Evolutionary conservation across 2,888 invertebrate genomes (phyloP), one percentile per base, ranked within the genome.

Genomic region (Platerodrilus igneus): DNA sequence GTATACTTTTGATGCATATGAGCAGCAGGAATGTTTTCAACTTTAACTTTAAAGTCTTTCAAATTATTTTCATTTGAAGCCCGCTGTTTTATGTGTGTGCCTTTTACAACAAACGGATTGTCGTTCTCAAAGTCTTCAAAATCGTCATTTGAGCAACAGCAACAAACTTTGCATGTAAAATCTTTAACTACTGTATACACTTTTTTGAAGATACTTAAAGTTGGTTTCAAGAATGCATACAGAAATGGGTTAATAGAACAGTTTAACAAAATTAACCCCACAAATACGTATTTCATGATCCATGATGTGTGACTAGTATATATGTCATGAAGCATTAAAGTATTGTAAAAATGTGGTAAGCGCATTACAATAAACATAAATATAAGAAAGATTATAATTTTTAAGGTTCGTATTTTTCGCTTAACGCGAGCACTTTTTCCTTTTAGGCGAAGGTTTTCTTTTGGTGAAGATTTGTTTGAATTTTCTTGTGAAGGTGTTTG

Each of bases 201-300:
- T 41, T 52, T 57, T 14, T 52, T 50, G 21, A 54, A 45, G 9
- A 55, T 51, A 9, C 51, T 48, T 14, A 75, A 56, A 3, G 76
- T 72, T 52, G 75, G 73, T 19, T 74, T 71, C 4, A 78, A 60
- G 49, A 78, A 78, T 2, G 77, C 74, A 49, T 79, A 79, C 16
- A 79, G 60, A 30, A 78, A 67, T 1, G 79, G 79, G 66, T 79
- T 77, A 14, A 78, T 41, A 1, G 71, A 71, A 26, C 75, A 74
- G 50, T 74, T 77, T 3, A 72, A 38, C 21, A 77, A 55, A 3
- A 73, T 72, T n/a, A 79, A 52, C 3, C 71, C 56, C 6, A 73
- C 71, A 3, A 78, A 69, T n/a, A 60, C 47, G 37, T 71, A 73
- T 48, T 72, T 70, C 6, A 75, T 44, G 22, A 72, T 60, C 74